phyloP scores from a whole-genome alignment of 2,888 invertebrate genomes.

The Himalopsyche anomala region DNA sequence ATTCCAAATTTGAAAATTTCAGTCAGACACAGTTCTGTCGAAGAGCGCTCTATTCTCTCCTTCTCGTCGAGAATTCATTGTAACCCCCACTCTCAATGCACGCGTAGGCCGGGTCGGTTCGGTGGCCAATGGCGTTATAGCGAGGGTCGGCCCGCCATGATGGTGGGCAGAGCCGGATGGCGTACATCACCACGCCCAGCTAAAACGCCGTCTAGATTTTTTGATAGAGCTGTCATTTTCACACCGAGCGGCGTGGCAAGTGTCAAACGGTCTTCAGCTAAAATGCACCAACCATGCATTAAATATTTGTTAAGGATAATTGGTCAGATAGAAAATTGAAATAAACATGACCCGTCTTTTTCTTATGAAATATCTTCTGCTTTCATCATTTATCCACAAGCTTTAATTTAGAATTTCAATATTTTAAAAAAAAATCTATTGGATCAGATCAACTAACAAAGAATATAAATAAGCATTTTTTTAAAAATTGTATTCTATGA shows the following conservation, averaged over 20 bases:
- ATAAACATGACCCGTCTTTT: no score
- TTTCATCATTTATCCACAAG: no score
- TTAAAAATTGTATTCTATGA: no score
- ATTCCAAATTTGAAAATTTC: no score
- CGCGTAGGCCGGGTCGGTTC: constrained; percentile 44
- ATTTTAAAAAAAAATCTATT: no score
- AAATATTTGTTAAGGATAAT: no score
- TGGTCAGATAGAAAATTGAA: no score
- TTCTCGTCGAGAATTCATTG: background rate
- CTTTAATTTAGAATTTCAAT: no score
- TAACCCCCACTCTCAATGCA: constrained; percentile 45
- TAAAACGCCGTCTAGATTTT: constrained; percentile 45
- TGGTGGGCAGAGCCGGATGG: constrained; percentile 55
- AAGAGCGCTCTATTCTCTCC: constrained; percentile 22
- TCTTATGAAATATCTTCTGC: no score
- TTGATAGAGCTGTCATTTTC: constrained; percentile 62
- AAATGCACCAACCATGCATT: constrained; percentile 28
- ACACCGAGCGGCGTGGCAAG: constrained; percentile 50
- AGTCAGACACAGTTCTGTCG: no score
- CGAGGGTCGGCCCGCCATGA: constrained; percentile 65
- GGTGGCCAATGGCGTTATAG: constrained; percentile 57
- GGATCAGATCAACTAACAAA: no score
- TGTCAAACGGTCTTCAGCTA: constrained; percentile 38
- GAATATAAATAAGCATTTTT: no score
- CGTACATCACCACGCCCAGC: constrained; percentile 51